Percentiles rank a stretch among this genome's conserved stretches.
phyloP scores from a whole-genome alignment of 2,888 invertebrate genomes.

The Apotomis turbidana region DNA sequence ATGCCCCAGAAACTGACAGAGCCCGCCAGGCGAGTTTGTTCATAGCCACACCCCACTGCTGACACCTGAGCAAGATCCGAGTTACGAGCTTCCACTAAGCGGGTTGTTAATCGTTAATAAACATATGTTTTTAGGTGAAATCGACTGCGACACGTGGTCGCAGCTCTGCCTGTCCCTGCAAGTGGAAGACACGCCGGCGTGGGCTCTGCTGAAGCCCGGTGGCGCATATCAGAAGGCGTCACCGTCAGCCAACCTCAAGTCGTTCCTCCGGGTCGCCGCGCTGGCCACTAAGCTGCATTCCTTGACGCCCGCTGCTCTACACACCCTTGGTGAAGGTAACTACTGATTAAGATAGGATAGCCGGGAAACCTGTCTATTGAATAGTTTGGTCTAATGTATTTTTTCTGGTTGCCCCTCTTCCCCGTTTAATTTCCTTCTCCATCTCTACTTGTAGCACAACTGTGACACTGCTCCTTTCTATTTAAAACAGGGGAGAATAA shows the following conservation, averaged over 20 bases:
- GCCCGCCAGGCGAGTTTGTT: too few species aligned
- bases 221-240: conserved; percentile 89
- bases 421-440: too few species aligned
- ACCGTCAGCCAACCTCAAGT: conserved; percentile 69
- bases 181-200: conserved; percentile 85
- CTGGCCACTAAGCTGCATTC: conserved; percentile 80
- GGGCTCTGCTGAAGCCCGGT: conserved; percentile 89
- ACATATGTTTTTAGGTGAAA: conserved; percentile 75
- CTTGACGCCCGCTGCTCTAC: conserved; percentile 15
- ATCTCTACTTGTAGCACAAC: too few species aligned
- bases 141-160: conserved; percentile 84
- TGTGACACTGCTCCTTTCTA: too few species aligned
- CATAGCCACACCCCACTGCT: too few species aligned
- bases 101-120: too few species aligned
- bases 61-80: too few species aligned
- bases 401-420: too few species aligned
- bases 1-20: too few species aligned
- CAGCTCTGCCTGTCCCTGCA: conserved; percentile 85
- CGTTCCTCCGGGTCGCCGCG: conserved; percentile 53
- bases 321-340: conserved; percentile 29
- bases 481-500: too few species aligned
- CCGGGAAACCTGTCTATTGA: neutral
- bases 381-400: too few species aligned
- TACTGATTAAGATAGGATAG: neutral
- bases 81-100: too few species aligned